Evolutionary conservation across 1,140 invertebrate species (phyloP), one percentile per base, ranked within the genome.

Genomic region (Pseudomyrmex sp.): DNA sequence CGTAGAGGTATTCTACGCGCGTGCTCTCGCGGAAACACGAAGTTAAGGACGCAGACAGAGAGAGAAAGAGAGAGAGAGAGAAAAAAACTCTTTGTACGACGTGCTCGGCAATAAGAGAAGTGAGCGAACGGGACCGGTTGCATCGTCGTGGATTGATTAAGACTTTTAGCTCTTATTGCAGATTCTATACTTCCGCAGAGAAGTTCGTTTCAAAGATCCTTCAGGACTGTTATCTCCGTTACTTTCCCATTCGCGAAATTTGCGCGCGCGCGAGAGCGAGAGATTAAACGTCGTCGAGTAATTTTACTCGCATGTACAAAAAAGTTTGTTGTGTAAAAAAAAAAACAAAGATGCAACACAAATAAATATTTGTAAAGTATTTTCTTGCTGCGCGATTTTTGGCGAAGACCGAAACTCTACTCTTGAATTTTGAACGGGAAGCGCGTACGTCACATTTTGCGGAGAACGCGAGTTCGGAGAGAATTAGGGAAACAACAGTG

Each of bases 121-220:
- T 35, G 12, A 23, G 26, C 13, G 26, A 61, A 82, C 50, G 5
- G 13, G 23, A 80, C 76, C 15, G 50, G 66, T 80, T 80, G 54
- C 66, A 35, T 35, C 35, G 54, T 80, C 76, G 26, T 59, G 66
- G 65, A 80, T 80, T 70, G 66, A 80, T 80, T 80, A 80, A 80
- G 48, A 26, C 20, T 70, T 61, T 23, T 23, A 18, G 59, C n/a
- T 48, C 10, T 20, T 10, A 70, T 79, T 79, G 65, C 70, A 35
- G 56, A 44, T 70, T 79, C 12, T 50, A 69, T 48, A n/a, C 10
- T 79, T 5, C 18, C 69, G 46, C 15, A 26, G 54, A 26, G 54
- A 20, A 68, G 65, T 15, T 26, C 23, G 7, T 35, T 70, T n/a
- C 18, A 1, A 18, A 50, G 2, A 59, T 35, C 3, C 50, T 69